Percentiles rank a stretch among this genome's conserved stretches.
These are phyloP conservation scores for Hexactinellida sp. DNA, from an alignment of 37 sponge, comb jelly and placozoan genomes.

Conservation along the genomic window DNA sequence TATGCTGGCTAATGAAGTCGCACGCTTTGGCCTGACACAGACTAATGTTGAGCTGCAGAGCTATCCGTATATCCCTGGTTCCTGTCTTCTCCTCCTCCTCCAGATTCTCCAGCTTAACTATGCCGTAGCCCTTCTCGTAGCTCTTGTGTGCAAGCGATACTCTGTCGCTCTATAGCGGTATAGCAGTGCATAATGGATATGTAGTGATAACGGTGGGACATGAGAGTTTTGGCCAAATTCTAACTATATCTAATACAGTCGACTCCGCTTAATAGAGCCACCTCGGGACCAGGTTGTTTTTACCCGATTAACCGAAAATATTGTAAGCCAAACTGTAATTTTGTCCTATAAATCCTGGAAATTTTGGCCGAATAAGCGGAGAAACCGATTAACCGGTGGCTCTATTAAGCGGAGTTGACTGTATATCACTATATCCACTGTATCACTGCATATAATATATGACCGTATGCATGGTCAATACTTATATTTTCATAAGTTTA, in stretches of 20 bases:
- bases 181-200: not conserved
- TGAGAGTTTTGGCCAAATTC: not conserved
- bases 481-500: too few relatives aligned
- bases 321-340: too few relatives aligned
- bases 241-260: too few relatives aligned
- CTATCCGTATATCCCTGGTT: slow-evolving; percentile 24
- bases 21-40: slow-evolving; percentile 55
- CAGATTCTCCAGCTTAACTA: slow-evolving; percentile 32
- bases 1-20: slow-evolving; percentile 27
- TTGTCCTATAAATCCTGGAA: too few relatives aligned
- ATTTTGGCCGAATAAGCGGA: too few relatives aligned
- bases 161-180: slow-evolving; percentile 26
- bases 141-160: slow-evolving; percentile 55
- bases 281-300: too few relatives aligned
- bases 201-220: not conserved
- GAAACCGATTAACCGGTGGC: too few relatives aligned
- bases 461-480: not conserved
- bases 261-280: too few relatives aligned
- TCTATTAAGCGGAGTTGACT: too few relatives aligned
- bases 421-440: too few relatives aligned
- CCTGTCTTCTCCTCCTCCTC: slow-evolving; percentile 47
- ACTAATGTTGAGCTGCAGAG: slow-evolving; percentile 62
- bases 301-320: too few relatives aligned
- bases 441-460: too few relatives aligned
- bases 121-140: slow-evolving; percentile 46